Conservation (phyloP, 2,888 invertebrate genomes). For the Ametastegia equiseti region DNA sequence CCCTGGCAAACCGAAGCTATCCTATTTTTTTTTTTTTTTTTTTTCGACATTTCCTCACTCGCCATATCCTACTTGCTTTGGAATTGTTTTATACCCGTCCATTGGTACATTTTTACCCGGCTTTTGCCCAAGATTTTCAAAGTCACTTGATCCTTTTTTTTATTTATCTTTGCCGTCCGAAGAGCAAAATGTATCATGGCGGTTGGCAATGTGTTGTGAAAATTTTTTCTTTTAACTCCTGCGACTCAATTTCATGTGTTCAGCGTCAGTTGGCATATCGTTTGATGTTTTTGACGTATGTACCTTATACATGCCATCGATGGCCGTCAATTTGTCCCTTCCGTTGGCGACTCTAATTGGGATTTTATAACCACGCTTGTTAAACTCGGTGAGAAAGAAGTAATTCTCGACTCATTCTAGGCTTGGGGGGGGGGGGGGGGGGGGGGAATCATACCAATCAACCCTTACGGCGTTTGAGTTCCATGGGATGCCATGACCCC, state of each 20-base stretch:
- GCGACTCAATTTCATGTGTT: background rate
- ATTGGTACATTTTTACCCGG: constrained; percentile 13
- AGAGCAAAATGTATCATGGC: background rate
- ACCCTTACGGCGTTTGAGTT: constrained; percentile 53
- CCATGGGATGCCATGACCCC: constrained; percentile 51
- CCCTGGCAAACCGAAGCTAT: constrained; percentile 7
- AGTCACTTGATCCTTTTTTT: background rate
- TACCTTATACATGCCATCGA: constrained; percentile 46
- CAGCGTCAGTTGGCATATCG: background rate
- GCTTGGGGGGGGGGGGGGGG: too few relatives aligned
- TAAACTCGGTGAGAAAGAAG: constrained; percentile 57
- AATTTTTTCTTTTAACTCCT: background rate
- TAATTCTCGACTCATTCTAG: constrained; percentile 57
- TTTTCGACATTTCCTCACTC: constrained; percentile 25
- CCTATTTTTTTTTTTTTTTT: too few relatives aligned
- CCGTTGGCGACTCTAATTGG: constrained; percentile 55
- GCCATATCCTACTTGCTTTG: constrained; percentile 26
- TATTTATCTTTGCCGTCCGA: background rate
- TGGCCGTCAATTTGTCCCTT: constrained; percentile 59
- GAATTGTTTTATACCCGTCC: background rate
- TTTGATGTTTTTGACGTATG: constrained; percentile 24
- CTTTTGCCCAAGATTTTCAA: background rate
- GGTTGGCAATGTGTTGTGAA: background rate
- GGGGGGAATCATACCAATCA: constrained; percentile 63
- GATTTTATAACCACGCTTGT: constrained; percentile 57